These are phyloP conservation scores for Tipula confusa DNA, from an alignment of 2,888 invertebrate species.

Conservation along the genomic window DNA sequence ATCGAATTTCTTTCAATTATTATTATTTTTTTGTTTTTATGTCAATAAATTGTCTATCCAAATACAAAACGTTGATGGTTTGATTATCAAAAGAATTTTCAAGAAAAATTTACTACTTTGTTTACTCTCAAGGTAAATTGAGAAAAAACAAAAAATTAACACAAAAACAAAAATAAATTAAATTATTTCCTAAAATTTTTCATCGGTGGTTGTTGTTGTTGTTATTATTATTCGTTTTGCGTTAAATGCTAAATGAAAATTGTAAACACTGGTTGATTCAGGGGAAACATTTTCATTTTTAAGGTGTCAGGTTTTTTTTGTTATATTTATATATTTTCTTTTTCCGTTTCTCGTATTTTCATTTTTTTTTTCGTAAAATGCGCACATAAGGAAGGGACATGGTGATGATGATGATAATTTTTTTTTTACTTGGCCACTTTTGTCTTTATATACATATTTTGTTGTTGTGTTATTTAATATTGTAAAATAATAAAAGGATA, in stretches of 20 bases:
- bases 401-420: not conserved
- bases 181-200: not conserved
- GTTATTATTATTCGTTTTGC: not conserved
- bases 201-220: not conserved
- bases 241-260: not conserved
- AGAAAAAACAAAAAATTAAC: no score
- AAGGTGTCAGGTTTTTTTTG: constrained; percentile 25
- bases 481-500: not conserved
- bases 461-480: constrained; percentile 12
- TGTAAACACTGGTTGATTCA: constrained; percentile 25
- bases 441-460: not conserved
- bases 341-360: not conserved
- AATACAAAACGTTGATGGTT: not conserved
- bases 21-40: not conserved
- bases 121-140: not conserved
- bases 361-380: not conserved
- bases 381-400: not conserved
- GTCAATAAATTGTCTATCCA: no score
- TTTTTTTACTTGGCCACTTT: constrained; percentile 15
- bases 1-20: not conserved
- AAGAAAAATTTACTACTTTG: not conserved
- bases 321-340: not conserved
- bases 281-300: constrained; percentile 17
- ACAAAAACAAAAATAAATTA: not conserved
- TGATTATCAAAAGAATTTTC: constrained; percentile 8